These are phyloP conservation scores for Drosophila testacea DNA, from an alignment of 2,888 invertebrate species.

Conservation along the genomic window DNA sequence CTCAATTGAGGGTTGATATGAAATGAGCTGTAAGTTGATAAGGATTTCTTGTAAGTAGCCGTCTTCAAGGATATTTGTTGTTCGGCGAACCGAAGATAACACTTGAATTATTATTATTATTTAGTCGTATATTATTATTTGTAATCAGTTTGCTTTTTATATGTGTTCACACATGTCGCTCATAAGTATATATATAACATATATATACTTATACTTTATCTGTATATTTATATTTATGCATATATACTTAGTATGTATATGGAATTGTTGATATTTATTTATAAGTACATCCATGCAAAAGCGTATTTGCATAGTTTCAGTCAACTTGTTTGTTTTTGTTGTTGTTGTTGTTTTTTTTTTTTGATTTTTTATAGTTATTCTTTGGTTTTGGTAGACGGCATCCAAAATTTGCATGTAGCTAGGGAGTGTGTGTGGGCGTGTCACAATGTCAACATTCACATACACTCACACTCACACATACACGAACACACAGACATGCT, in stretches of 20 bases:
- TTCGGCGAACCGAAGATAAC: slow-evolving; percentile 19
- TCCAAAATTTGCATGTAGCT: slow-evolving; percentile 39
- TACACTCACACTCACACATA: slow-evolving; percentile 22
- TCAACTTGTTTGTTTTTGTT: slow-evolving; percentile 52
- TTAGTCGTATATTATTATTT: slow-evolving; percentile 4
- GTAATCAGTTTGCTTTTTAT: slow-evolving; percentile 23
- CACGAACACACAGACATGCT: slow-evolving; percentile 8
- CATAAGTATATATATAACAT: background rate
- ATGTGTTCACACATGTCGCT: slow-evolving; percentile 25
- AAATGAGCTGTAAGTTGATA: background rate
- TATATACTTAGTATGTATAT: background rate
- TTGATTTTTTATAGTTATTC: slow-evolving; percentile 41
- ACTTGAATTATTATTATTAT: slow-evolving; percentile 17
- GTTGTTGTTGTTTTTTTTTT: slow-evolving; percentile 13
- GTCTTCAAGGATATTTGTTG: slow-evolving; percentile 3
- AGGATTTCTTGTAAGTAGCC: no score
- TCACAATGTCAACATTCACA: slow-evolving; percentile 50
- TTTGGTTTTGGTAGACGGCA: slow-evolving; percentile 59
- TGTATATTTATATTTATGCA: slow-evolving; percentile 16
- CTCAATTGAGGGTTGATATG: no score
- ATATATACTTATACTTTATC: slow-evolving; percentile 32
- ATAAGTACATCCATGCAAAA: slow-evolving; percentile 32
- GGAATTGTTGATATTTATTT: slow-evolving; percentile 21
- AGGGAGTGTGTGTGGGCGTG: slow-evolving; percentile 14
- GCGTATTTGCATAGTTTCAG: slow-evolving; percentile 49